A percentile compares a stretch with the other conserved stretches of the same genome.
These are phyloP conservation scores for Andrena flavipes DNA, from an alignment of 2,888 invertebrate genomes.

Conservation along the genomic window DNA sequence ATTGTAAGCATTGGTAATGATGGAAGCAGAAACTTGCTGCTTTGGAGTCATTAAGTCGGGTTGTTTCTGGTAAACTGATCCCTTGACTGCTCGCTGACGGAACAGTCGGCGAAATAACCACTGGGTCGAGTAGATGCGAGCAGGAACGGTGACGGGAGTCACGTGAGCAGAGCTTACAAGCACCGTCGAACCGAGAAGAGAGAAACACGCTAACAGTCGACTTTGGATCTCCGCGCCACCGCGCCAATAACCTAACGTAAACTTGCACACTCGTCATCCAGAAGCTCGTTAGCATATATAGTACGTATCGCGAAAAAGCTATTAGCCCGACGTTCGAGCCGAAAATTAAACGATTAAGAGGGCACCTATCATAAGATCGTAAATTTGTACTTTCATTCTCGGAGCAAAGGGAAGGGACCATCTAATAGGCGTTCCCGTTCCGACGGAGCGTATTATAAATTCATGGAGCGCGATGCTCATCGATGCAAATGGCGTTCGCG, in stretches of 20 bases:
- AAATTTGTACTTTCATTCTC: background rate
- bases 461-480: slow-evolving; percentile 10
- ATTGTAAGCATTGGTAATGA: slow-evolving; percentile 48
- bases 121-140: background rate
- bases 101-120: slow-evolving; percentile 9
- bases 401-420: background rate
- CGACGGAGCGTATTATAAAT: slow-evolving; percentile 13
- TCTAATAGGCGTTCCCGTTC: background rate
- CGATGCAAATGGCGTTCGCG: slow-evolving; percentile 15
- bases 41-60: slow-evolving; percentile 29
- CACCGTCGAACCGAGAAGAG: too few relatives aligned
- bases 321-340: too few relatives aligned
- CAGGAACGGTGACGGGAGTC: background rate
- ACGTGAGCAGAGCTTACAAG: background rate
- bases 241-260: too few relatives aligned
- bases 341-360: too few relatives aligned
- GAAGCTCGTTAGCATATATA: too few relatives aligned
- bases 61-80: slow-evolving; percentile 41
- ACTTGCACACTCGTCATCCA: too few relatives aligned
- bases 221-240: background rate
- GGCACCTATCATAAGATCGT: background rate
- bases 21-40: slow-evolving; percentile 46
- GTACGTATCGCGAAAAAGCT: too few relatives aligned
- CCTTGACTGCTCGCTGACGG: background rate
- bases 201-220: background rate